Base-by-base conservation (phyloP, 2,113 vertebrate species). In the Periophthalmodon schlosseri region DNA sequence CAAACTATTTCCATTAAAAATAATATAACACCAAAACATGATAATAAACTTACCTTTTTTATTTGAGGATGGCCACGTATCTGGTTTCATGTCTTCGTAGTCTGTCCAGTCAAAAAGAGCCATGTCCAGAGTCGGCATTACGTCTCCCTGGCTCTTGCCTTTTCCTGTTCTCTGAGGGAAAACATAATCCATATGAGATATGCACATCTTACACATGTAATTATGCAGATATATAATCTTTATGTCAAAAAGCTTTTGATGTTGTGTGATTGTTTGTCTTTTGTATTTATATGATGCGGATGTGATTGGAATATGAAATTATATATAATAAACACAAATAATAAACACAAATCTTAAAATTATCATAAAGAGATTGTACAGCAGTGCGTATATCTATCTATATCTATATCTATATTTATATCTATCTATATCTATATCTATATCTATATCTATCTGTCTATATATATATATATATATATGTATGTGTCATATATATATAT, bases 41-140 rank as follows among this genome's bases (percentile, higher is more conserved):
- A 20, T 34, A 10, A 44, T 9, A 8, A 1, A 63, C 20, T 18
- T 77, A 98, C 97, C 96, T 95, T 96, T 99, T 89, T 94, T 96
- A 91, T 89, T 94, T 66, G 91, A 89, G 2, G 95, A 93, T 0
- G 96, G 95, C 97, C 97, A 99, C 67, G 91, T 88, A 34, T 98
- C 95, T 1, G 95, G 96, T 82, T 95, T 98, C 92, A 99, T 94
- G 84, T 99, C 97, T 79, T 99, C 98, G 2, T 99, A 99, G 89
- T 99, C 98, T 0, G 97, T 99, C 97, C 97, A 99, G 78, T 99
- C 97, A 72, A 99, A 99, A 52, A 99, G 94, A 0, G 95, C 84
- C 98, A 99, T 99, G 83, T 99, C 97, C 76, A 99, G 78, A 0
- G 98, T 99, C 65, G 98, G 98, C 94, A 96, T 94, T 86, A 99